Evolutionary conservation across 2,888 invertebrate species (phyloP).

Genomic region (Marasmarcha lunaedactyla): DNA sequence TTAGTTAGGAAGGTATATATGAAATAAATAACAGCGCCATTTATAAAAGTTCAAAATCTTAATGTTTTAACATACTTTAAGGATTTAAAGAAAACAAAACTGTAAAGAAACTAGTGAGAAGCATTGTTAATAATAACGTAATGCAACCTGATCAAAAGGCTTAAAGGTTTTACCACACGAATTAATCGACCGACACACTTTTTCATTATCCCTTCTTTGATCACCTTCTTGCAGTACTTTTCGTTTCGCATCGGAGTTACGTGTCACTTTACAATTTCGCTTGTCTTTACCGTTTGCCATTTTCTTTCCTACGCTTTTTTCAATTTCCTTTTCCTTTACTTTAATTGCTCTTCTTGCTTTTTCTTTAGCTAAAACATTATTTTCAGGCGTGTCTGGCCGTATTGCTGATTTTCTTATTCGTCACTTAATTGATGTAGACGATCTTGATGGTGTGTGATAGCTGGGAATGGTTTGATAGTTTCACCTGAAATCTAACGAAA

Average conservation of each 20-base stretch:
- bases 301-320: too few relatives aligned
- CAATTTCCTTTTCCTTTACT: too few relatives aligned
- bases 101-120: too few relatives aligned
- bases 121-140: too few relatives aligned
- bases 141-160: too few relatives aligned
- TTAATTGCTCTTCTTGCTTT: not conserved
- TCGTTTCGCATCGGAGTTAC: not conserved
- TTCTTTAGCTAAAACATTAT: slow-evolving; percentile 4
- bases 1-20: too few relatives aligned
- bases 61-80: too few relatives aligned
- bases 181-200: not conserved
- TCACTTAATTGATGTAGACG: not conserved
- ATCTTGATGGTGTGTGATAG: not conserved
- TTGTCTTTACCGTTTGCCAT: not conserved
- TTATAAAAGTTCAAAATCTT: too few relatives aligned
- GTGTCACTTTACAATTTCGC: not conserved
- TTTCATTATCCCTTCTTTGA: slow-evolving; percentile 2
- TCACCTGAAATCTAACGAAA: not conserved
- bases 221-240: slow-evolving; percentile 7
- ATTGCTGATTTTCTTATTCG: not conserved
- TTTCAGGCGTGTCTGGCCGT: not conserved
- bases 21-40: too few relatives aligned
- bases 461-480: not conserved
- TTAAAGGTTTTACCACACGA: too few relatives aligned
- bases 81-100: too few relatives aligned